Conservation (phyloP, 2,797 vertebrate species). For the Lithobates pipiens region DNA sequence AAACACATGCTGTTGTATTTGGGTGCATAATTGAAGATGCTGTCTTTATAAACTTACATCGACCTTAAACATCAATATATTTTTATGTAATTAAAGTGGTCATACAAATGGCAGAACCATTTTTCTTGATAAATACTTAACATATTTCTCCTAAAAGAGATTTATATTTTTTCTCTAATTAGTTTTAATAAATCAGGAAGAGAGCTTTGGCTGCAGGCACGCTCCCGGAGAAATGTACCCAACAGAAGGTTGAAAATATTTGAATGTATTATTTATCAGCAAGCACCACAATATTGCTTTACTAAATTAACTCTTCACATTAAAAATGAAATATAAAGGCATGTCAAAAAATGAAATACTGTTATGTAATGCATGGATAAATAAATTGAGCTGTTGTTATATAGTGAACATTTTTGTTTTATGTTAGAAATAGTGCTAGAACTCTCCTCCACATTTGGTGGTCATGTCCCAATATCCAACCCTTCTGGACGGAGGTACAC, state of each 20-base stretch:
- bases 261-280: conserved; percentile 47
- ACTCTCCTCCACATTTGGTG: too few species aligned
- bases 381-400: not conserved
- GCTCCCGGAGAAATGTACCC: conserved; percentile 44
- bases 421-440: too few species aligned
- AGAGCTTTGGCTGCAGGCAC: conserved; percentile 14
- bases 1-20: not conserved
- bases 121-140: conserved; percentile 26
- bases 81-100: not conserved
- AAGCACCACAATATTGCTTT: conserved; percentile 10
- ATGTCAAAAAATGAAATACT: not conserved
- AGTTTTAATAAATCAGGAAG: conserved; percentile 19
- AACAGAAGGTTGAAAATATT: conserved; percentile 30
- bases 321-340: not conserved
- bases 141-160: not conserved
- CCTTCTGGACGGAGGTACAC: too few species aligned
- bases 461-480: too few species aligned
- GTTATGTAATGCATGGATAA: not conserved
- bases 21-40: not conserved
- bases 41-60: not conserved
- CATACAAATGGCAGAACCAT: not conserved
- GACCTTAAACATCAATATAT: not conserved
- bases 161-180: conserved; percentile 38
- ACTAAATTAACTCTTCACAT: not conserved
- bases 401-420: too few species aligned